phyloP scores from a whole-genome alignment of 2,797 vertebrate species.

The Champsocephalus gunnari region DNA sequence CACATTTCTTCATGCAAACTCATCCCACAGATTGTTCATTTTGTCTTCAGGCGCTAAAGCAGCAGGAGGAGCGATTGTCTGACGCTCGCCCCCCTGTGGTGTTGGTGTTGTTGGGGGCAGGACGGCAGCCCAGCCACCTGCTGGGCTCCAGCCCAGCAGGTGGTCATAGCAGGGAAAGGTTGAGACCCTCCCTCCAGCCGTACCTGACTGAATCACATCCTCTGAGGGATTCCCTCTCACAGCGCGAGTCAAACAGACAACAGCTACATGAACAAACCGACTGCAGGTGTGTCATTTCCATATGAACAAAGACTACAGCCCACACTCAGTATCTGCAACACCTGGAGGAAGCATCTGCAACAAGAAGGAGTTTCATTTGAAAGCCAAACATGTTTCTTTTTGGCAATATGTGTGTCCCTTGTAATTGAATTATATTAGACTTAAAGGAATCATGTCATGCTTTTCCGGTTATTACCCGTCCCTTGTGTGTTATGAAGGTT shows the following conservation, averaged over 20 bases:
- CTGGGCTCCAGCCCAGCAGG: constrained; percentile 17
- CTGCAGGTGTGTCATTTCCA: constrained; percentile 31
- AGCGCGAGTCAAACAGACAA: constrained; percentile 6
- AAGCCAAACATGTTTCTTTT: constrained; percentile 14
- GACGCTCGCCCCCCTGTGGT: constrained; percentile 13
- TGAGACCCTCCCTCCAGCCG: background rate
- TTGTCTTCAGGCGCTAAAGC: constrained; percentile 10
- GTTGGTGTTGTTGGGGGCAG: background rate
- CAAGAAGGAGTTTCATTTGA: background rate
- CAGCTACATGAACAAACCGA: background rate
- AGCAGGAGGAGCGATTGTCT: constrained; percentile 11
- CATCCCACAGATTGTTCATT: background rate
- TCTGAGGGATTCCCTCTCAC: constrained; percentile 29
- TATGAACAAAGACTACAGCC: constrained; percentile 28
- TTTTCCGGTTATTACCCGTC: no score
- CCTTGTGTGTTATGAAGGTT: no score
- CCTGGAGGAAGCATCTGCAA: background rate
- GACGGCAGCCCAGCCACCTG: no score
- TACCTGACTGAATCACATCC: constrained; percentile 11
- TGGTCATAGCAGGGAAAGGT: constrained; percentile 41
- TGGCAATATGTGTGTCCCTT: background rate
- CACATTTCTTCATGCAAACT: background rate
- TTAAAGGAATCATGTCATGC: no score
- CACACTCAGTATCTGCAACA: background rate
- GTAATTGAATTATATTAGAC: no score